These are phyloP conservation scores for Drosophila paramelanica DNA, from an alignment of 2,888 invertebrate genomes.

Conservation along the genomic window DNA sequence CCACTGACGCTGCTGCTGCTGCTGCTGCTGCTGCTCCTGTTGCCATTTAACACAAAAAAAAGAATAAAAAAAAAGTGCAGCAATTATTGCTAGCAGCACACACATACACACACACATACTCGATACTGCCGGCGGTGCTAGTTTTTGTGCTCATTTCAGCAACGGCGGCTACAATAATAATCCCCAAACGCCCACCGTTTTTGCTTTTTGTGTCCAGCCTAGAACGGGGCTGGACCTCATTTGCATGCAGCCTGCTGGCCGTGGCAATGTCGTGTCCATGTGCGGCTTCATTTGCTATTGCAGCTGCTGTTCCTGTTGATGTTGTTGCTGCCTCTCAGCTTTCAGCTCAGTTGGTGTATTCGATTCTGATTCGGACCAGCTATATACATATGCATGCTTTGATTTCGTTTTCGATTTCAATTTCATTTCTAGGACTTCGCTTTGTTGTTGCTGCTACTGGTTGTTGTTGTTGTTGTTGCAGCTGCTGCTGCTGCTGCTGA, in stretches of 20 bases:
- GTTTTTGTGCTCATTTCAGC: constrained; percentile 60
- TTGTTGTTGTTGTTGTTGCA: constrained; percentile 13
- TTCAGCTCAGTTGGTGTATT: constrained; percentile 24
- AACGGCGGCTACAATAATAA: constrained; percentile 69
- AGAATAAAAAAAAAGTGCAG: constrained; percentile 54
- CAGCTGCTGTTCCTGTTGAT: constrained; percentile 1
- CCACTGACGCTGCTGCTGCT: constrained; percentile 25
- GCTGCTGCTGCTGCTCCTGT: constrained; percentile 45
- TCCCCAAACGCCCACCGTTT: constrained; percentile 53
- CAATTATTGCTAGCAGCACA: constrained; percentile 62
- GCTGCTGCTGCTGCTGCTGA: constrained; percentile 3
- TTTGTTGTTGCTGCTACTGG: constrained; percentile 19
- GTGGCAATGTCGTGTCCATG: background rate
- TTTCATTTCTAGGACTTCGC: constrained; percentile 70
- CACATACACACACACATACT: constrained; percentile 23
- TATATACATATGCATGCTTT: constrained; percentile 75
- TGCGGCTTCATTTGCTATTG: constrained; percentile 5
- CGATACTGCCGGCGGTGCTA: constrained; percentile 36
- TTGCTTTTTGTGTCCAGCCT: constrained; percentile 27
- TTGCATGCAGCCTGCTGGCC: constrained; percentile 21
- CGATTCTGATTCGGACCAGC: constrained; percentile 23
- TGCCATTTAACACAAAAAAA: constrained; percentile 50
- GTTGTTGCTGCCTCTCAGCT: constrained; percentile 4
- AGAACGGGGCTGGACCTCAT: constrained; percentile 52
- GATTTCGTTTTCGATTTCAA: constrained; percentile 80